Conservation (phyloP, 2,888 invertebrate genomes). For the Parapristionchus giblindavisi region DNA sequence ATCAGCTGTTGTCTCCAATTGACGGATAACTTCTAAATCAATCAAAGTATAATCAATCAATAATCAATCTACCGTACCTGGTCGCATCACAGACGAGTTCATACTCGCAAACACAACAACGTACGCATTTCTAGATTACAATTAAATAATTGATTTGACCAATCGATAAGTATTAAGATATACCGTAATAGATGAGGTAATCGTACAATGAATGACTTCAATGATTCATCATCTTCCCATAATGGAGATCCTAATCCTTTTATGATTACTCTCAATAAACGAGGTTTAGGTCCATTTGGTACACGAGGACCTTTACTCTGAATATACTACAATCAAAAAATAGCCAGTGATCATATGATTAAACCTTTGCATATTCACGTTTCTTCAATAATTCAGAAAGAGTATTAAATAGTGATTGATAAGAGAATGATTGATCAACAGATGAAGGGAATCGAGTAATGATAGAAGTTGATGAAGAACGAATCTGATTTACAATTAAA, state of each 20-base stretch:
- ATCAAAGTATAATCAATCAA: not conserved
- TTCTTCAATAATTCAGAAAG: conserved; percentile 5
- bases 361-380: conserved; percentile 35
- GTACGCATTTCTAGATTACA: conserved; percentile 7
- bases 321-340: not conserved
- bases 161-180: not conserved
- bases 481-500: not conserved
- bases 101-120: conserved; percentile 14
- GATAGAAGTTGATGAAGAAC: not conserved
- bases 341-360: not conserved
- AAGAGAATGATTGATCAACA: conserved; percentile 14
- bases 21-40: not conserved
- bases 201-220: conserved; percentile 7
- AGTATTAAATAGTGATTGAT: conserved; percentile 1
- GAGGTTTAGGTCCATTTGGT: conserved; percentile 18
- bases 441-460: conserved; percentile 15
- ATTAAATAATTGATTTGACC: not conserved
- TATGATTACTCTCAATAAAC: conserved; percentile 31
- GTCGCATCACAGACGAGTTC: conserved; percentile 6
- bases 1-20: conserved; percentile 29
- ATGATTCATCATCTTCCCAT: conserved; percentile 9
- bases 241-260: conserved; percentile 33
- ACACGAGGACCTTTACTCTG: conserved; percentile 27
- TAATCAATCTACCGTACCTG: not conserved
- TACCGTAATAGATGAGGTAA: conserved; percentile 23